Percentiles rank a stretch among this genome's conserved stretches.
Evolutionary conservation across 2,797 vertebrate genomes (phyloP).

Genomic region (Sciaenops ocellatus): DNA sequence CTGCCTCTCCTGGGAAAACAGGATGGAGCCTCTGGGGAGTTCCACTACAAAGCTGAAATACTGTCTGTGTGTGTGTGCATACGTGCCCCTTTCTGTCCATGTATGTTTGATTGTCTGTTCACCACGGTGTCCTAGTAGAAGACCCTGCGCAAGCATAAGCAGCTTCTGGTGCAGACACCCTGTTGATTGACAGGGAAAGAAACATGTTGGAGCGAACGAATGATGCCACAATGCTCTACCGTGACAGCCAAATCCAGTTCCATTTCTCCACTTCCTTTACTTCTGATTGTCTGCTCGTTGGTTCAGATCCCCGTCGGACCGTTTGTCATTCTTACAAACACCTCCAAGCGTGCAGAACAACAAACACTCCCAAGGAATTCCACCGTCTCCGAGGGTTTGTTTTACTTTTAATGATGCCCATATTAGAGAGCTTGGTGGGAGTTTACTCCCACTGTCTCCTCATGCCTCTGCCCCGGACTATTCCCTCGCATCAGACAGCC

Average conservation of each 20-base stretch:
- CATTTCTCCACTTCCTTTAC: conserved; percentile 24
- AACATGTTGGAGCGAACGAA: conserved; percentile 43
- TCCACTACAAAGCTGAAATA: conserved; percentile 20
- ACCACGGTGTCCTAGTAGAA: conserved; percentile 8
- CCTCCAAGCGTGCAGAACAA: conserved; percentile 33
- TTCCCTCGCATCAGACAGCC: conserved; percentile 76
- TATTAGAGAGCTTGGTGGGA: conserved; percentile 56
- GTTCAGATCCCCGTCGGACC: conserved; percentile 30
- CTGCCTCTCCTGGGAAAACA: conserved; percentile 44
- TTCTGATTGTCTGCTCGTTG: conserved; percentile 32
- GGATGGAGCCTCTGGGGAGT: conserved; percentile 35
- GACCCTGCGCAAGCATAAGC: conserved; percentile 22
- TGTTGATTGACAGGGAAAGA: conserved; percentile 46
- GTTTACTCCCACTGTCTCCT: conserved; percentile 65
- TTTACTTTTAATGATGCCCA: conserved; percentile 72
- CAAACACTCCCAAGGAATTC: conserved; percentile 51
- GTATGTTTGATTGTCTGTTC: conserved; percentile 31
- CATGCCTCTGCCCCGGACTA: conserved; percentile 62
- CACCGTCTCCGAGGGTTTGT: conserved; percentile 17
- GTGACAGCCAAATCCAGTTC: conserved; percentile 36
- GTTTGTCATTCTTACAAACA: conserved; percentile 50
- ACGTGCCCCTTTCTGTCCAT: conserved; percentile 9
- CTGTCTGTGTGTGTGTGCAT: background rate
- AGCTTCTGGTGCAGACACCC: conserved; percentile 7
- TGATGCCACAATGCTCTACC: conserved; percentile 18